Evolutionary conservation across 2,888 invertebrate genomes (phyloP), one percentile per base, ranked within the genome.

Genomic region (Dascillus cervinus): DNA sequence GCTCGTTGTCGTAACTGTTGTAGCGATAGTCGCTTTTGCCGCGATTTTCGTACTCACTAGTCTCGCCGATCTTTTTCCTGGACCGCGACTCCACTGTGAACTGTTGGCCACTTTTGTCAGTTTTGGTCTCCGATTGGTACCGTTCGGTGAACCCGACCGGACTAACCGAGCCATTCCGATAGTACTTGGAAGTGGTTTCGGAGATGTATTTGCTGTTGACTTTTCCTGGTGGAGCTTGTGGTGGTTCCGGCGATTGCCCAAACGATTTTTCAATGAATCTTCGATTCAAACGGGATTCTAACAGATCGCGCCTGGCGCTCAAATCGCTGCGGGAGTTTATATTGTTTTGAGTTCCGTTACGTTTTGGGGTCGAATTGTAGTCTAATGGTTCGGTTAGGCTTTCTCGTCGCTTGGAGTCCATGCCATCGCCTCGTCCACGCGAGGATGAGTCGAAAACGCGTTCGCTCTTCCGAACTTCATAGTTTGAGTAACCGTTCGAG

Each of bases 221-320:
- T 37, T 55, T 52, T 3, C 70, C 69, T 3, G 17, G 10, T n/a
- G 30, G 27, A n/a, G 56, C 77, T 65, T 47, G 58, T 46, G 34
- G 69, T 1, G 49, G 44, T 65, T 55, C 70, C 52, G 40, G 70
- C 47, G 47, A 70, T 30, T 62, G 64, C 22, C 66, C 63, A 17
- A 43, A 38, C 3, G 43, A 37, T 32, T 60, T 61, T 19, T 70
- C 70, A 14, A 60, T 66, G 13, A 60, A 62, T 44, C 65, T 67
- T 25, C 82, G 70, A 34, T 81, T 75, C 26, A 86, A 73, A 37
- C 85, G 71, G 1, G 85, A 85, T 58, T 87, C 85, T 9, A 87
- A 65, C 20, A 82, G 71, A 39, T 84, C 80, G 9, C 86, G 69
- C 28, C 86, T 67, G 14, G 82, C 79, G 51, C 84, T 82, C 34